Percentiles rank a stretch among this genome's conserved stretches.
These are phyloP conservation scores for Heterohyrax brucei DNA, from an alignment of 2,797 vertebrate genomes.

Conservation along the genomic window DNA sequence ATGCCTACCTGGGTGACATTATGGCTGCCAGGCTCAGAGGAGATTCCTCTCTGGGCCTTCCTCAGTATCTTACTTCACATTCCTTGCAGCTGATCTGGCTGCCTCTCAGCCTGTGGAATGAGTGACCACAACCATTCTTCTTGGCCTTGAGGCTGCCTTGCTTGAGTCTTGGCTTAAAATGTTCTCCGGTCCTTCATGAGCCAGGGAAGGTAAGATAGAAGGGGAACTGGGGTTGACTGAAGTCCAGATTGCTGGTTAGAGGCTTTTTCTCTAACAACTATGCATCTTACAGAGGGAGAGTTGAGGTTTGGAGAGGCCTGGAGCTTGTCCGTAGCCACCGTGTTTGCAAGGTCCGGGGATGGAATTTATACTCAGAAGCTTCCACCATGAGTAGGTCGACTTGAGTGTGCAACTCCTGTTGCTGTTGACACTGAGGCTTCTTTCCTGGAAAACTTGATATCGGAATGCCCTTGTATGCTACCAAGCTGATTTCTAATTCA, in stretches of 20 bases:
- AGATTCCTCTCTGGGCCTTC: neutral
- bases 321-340: neutral
- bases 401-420: neutral
- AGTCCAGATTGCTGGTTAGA: conserved; percentile 24
- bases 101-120: neutral
- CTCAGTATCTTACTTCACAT: neutral
- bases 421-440: neutral
- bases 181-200: conserved; percentile 35
- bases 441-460: conserved; percentile 18
- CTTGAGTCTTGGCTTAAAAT: conserved; percentile 59
- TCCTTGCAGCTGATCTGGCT: neutral
- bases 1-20: neutral
- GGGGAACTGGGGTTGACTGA: neutral
- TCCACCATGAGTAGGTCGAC: neutral
- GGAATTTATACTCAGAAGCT: neutral
- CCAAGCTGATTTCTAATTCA: neutral
- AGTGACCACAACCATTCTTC: neutral
- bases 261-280: neutral
- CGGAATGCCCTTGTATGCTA: neutral
- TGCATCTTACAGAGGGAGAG: neutral
- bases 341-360: neutral
- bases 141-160: neutral
- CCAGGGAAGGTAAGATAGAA: neutral
- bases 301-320: neutral
- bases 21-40: neutral